These are phyloP conservation scores for Morone chrysops DNA, from an alignment of 2,113 vertebrate genomes.

Conservation along the genomic window DNA sequence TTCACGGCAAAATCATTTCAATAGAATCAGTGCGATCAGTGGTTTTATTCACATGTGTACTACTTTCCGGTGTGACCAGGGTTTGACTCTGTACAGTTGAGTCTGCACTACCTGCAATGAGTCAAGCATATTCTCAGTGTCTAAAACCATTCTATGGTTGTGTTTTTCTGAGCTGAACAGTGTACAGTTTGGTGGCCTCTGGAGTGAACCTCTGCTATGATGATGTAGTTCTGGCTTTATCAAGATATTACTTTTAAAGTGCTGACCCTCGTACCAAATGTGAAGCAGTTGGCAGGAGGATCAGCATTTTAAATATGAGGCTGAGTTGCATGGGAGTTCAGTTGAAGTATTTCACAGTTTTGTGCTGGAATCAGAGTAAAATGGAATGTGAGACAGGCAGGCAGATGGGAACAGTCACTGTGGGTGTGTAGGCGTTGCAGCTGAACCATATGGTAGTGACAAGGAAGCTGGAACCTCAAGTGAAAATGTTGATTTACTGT, in stretches of 20 bases:
- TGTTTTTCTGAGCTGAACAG: not conserved
- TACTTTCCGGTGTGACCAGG: no score
- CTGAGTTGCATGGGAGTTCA: conserved; percentile 7
- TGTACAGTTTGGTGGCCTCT: not conserved
- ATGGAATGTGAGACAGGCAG: not conserved
- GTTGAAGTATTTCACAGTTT: not conserved
- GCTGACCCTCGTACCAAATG: not conserved
- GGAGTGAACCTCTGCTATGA: not conserved
- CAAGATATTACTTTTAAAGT: not conserved
- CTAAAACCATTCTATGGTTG: no score
- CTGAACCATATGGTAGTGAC: not conserved
- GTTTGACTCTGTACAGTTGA: no score
- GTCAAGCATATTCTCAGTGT: no score
- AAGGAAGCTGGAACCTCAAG: not conserved
- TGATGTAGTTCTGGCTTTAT: not conserved
- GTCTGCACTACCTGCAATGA: no score
- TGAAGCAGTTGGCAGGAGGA: not conserved
- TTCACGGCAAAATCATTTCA: no score
- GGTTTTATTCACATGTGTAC: no score
- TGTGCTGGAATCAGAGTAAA: not conserved
- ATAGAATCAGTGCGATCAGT: no score
- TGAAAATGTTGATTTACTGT: conserved; percentile 4
- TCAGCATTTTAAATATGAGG: conserved; percentile 13
- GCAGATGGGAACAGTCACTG: conserved; percentile 21
- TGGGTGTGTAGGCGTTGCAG: not conserved